Evolutionary conservation across 2,888 invertebrate species (phyloP), one percentile per base, ranked within the genome.

Genomic region (Sericinus montela): DNA sequence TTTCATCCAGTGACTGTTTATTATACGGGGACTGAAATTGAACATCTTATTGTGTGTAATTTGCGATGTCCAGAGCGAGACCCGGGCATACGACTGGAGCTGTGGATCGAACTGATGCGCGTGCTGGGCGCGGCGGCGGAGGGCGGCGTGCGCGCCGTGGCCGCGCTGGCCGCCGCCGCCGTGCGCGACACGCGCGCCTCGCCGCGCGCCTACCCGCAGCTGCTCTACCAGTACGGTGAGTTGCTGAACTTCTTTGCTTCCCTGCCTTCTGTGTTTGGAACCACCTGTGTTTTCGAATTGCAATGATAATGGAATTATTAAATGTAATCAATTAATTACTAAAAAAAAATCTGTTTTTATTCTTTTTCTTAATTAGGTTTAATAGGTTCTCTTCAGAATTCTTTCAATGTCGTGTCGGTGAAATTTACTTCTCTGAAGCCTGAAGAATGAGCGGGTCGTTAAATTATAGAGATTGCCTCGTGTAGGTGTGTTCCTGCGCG

Each of bases 401-500:
- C n/a, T n/a, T n/a, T n/a, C n/a, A n/a, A n/a, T n/a, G n/a, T n/a
- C n/a, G n/a, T n/a, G n/a, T n/a, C n/a, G n/a, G n/a, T n/a, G n/a
- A n/a, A n/a, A n/a, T n/a, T n/a, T n/a, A n/a, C n/a, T n/a, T n/a
- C n/a, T n/a, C n/a, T n/a, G n/a, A n/a, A n/a, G n/a, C n/a, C n/a
- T n/a, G n/a, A n/a, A n/a, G n/a, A n/a, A n/a, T n/a, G n/a, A n/a
- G n/a, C n/a, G n/a, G n/a, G n/a, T n/a, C n/a, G n/a, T n/a, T n/a
- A n/a, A n/a, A n/a, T n/a, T n/a, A n/a, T n/a, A n/a, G 29, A 45
- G 13, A n/a, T 30, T 23, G 23, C 34, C 25, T 3, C 14, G 16
- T 10, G 36, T 61, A 79, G 84, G 55, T 10, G 56, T 59, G 19
- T 61, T 60, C 52, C 63, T 80, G 44, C 94, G 95, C 65, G 91